Percentiles rank a stretch among this genome's conserved stretches.
phyloP scores from a whole-genome alignment of 1,140 invertebrate genomes.

The Copidosoma floridanum region DNA sequence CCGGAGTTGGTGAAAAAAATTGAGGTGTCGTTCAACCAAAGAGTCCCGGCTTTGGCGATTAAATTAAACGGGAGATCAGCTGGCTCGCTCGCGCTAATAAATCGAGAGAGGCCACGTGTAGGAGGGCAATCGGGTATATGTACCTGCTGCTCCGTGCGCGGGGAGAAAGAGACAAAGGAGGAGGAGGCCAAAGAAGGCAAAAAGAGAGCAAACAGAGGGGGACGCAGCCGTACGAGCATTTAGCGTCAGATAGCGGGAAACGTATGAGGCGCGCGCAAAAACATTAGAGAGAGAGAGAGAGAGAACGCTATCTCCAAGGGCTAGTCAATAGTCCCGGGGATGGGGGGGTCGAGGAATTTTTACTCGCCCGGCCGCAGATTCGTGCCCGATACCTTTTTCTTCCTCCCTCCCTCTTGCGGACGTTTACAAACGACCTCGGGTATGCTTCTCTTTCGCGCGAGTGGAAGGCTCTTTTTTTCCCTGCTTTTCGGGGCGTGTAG shows the following conservation, averaged over 20 bases:
- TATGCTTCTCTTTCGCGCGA: constrained; percentile 11
- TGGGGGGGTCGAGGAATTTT: constrained; percentile 6
- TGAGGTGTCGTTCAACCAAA: too few species aligned
- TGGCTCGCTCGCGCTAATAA: background rate
- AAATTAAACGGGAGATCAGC: too few species aligned
- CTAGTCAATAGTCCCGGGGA: constrained; percentile 13
- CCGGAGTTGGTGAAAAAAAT: too few species aligned
- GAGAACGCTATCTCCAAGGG: constrained; percentile 16
- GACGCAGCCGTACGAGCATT: constrained; percentile 23
- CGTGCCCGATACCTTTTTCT: too few species aligned
- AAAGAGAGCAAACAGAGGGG: constrained; percentile 11
- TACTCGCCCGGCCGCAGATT: too few species aligned
- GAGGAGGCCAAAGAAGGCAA: too few species aligned
- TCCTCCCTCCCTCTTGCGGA: too few species aligned
- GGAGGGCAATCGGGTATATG: constrained; percentile 3
- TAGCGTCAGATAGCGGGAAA: constrained; percentile 46
- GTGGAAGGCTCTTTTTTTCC: background rate
- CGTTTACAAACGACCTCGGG: constrained; percentile 8
- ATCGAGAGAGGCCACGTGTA: constrained; percentile 22
- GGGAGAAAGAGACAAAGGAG: background rate
- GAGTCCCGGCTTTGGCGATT: too few species aligned
- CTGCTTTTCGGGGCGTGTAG: too few species aligned
- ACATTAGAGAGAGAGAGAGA: constrained; percentile 6
- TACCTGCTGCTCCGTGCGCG: too few species aligned
- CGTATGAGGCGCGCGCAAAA: constrained; percentile 35